Base-by-base conservation (phyloP, 2,797 vertebrate species). In the Lagodon rhomboides region DNA sequence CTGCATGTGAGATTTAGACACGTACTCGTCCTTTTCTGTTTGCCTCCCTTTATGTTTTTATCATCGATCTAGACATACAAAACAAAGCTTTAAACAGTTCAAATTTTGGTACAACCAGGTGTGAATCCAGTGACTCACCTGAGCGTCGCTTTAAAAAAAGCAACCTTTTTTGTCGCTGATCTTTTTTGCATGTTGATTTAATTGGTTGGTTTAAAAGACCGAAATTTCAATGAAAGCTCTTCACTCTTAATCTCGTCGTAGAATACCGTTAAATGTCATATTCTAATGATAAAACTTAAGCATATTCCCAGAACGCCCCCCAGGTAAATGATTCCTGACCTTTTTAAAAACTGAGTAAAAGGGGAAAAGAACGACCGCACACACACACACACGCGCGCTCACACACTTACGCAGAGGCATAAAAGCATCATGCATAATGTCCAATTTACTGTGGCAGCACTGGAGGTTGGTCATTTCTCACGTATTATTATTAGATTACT, bases 361-460 rank as follows among this genome's bases (percentile, higher is more conserved):
- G 75, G 51, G 78, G 25, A 43, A 43, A 55, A 62, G 53, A 34
- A 55, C 10, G 13, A 27, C 9, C 20, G 25, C 47, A 47, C 34
- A 38, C 34, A 56, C 73, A 77, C 69, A 65, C 69, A 66, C 69
- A 67, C 64, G 75, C 70, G 62, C 56, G 62, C 73, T 68, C 74
- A 68, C 75, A 76, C 75, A 64, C 70, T 68, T 82, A 89, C 90
- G 89, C 83, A 81, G 38, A 95, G 94, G 85, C 89, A 95, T 94
- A 94, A 94, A 94, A 91, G 96, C 96, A 74, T 96, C 96, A 96
- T 97, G 97, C 96, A 97, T 97, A 97, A 96, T 96, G 92, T 97
- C 97, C 98, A 97, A 98, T 99, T 98, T 98, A 97, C 97, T 96
- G 96, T 98, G 97, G 96, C 95, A 91, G 88, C 92, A 87, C 94